Evolutionary conservation across 2,888 invertebrate genomes (phyloP).

Genomic region (Clitarchus hookeri): DNA sequence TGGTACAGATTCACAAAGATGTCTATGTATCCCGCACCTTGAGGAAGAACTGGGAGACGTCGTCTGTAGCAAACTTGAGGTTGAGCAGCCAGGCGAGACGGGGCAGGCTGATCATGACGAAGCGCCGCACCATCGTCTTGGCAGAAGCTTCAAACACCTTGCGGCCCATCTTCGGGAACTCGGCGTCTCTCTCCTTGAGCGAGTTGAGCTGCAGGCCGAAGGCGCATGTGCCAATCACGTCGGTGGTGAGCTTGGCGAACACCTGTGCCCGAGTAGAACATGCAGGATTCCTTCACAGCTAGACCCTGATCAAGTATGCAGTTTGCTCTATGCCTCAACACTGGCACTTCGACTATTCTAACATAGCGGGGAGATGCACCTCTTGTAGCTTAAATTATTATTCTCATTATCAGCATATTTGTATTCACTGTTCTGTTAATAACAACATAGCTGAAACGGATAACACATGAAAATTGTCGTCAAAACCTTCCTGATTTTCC

Average conservation of each 20-base stretch:
- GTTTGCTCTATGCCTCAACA: too few species aligned
- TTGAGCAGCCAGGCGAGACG: not conserved
- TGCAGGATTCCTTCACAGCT: too few species aligned
- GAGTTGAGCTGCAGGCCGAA: constrained; percentile 67
- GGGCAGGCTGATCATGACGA: not conserved
- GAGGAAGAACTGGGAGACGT: constrained; percentile 22
- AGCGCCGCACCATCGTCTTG: not conserved
- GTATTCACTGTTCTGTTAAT: too few species aligned
- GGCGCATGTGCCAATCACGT: constrained; percentile 65
- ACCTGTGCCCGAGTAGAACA: not conserved
- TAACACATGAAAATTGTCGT: too few species aligned
- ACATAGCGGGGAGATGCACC: too few species aligned
- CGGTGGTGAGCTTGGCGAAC: constrained; percentile 58
- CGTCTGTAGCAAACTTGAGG: constrained; percentile 19
- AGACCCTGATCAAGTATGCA: too few species aligned
- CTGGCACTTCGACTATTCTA: too few species aligned
- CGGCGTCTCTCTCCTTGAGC: constrained; percentile 60
- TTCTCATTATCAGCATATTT: too few species aligned
- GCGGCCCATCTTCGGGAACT: constrained; percentile 57
- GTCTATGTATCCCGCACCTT: not conserved
- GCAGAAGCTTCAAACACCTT: constrained; percentile 1
- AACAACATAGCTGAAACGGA: too few species aligned
- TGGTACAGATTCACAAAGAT: too few species aligned
- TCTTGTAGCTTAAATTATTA: too few species aligned
- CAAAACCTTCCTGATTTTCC: too few species aligned